phyloP scores from a whole-genome alignment of 1,140 invertebrate species.

The Lanistes nyassanus region DNA sequence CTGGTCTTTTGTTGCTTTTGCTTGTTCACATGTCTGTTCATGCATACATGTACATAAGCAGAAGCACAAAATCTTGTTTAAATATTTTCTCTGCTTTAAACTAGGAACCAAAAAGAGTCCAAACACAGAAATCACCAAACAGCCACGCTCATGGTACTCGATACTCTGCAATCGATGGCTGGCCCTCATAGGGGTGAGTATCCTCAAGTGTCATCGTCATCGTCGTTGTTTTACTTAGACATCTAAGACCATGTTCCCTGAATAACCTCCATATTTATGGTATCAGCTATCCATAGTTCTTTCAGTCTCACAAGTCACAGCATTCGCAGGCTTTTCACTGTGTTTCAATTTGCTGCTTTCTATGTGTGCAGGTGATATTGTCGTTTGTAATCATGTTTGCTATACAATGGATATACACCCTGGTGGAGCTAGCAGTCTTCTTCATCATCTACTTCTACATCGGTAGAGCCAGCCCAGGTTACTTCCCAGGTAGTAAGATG shows the following conservation, averaged over 20 bases:
- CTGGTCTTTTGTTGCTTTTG: too few relatives aligned
- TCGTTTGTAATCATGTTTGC: conserved; percentile 92
- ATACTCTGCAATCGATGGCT: conserved; percentile 92
- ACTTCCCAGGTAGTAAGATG: conserved; percentile 81
- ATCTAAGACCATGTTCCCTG: too few relatives aligned
- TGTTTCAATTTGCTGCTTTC: not conserved
- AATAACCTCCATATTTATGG: too few relatives aligned
- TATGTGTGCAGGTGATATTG: conserved; percentile 75
- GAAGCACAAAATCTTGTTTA: not conserved
- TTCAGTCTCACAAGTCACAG: not conserved
- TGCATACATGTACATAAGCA: too few relatives aligned
- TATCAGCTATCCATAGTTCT: too few relatives aligned
- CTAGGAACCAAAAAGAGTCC: conserved; percentile 47
- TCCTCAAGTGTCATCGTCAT: too few relatives aligned
- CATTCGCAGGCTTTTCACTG: not conserved
- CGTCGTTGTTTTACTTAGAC: not conserved
- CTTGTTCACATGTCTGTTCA: too few relatives aligned
- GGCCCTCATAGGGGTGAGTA: conserved; percentile 86
- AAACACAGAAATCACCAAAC: conserved; percentile 79
- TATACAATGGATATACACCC: conserved; percentile 91
- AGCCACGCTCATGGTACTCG: conserved; percentile 93
- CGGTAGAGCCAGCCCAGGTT: conserved; percentile 91
- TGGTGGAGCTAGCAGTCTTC: conserved; percentile 82
- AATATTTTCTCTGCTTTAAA: not conserved
- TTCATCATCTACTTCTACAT: conserved; percentile 93